Conservation (phyloP, 1,140 invertebrate genomes). For the Drosophila asahinai region DNA sequence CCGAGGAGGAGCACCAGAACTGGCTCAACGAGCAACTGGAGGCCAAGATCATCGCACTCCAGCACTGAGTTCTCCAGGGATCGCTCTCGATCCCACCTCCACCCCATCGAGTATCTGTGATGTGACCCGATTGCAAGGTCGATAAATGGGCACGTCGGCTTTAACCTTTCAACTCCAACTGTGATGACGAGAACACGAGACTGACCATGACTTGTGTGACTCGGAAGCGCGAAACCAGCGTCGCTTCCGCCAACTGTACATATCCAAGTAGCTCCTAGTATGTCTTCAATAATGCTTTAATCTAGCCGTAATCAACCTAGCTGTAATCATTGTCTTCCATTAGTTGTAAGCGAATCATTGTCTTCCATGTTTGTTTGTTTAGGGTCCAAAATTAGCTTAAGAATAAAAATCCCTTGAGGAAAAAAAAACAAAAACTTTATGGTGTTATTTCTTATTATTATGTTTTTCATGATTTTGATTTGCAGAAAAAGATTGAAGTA, state of each 20-base stretch:
- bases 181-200: constrained; percentile 68
- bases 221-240: constrained; percentile 13
- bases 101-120: constrained; percentile 57
- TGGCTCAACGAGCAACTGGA: constrained; percentile 75
- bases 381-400: constrained; percentile 49
- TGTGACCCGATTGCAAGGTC: constrained; percentile 44
- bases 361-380: constrained; percentile 71
- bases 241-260: constrained; percentile 51
- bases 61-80: constrained; percentile 19
- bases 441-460: background rate
- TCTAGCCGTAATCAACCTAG: constrained; percentile 17
- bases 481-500: background rate
- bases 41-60: constrained; percentile 15
- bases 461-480: background rate
- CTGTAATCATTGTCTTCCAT: constrained; percentile 76
- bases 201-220: constrained; percentile 42
- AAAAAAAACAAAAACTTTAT: constrained; percentile 27
- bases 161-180: constrained; percentile 52
- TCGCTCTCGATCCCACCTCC: background rate
- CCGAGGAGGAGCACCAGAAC: constrained; percentile 74
- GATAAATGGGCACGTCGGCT: constrained; percentile 51
- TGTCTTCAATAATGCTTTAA: constrained; percentile 42
- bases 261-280: constrained; percentile 26
- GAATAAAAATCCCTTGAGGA: constrained; percentile 44
- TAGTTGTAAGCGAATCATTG: constrained; percentile 58